Evolutionary conservation across 2,888 invertebrate species (phyloP).

Genomic region (Drosophila hawaiiensis): DNA sequence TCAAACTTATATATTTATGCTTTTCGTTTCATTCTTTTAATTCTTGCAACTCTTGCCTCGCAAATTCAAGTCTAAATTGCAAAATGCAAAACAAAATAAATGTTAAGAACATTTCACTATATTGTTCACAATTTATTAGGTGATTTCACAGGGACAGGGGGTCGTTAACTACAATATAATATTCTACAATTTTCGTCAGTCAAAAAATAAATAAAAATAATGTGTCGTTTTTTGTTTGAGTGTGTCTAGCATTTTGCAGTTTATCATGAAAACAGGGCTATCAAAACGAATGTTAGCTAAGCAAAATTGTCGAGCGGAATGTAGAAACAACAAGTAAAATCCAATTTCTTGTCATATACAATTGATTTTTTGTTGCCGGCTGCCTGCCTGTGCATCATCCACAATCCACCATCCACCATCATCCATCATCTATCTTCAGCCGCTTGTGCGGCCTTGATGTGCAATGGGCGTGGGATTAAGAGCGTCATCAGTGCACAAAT

Average conservation of each 20-base stretch:
- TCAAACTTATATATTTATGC: neutral
- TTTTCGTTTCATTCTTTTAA: neutral
- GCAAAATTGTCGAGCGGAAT: neutral
- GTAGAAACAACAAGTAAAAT: neutral
- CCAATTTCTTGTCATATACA: neutral
- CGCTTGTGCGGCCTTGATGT: slow-evolving; percentile 2
- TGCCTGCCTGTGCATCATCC: neutral
- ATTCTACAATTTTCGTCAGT: neutral
- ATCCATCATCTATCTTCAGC: neutral
- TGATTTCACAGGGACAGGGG: neutral
- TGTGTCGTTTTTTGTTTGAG: neutral
- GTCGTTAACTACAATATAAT: neutral
- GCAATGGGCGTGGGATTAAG: neutral
- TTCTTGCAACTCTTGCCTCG: neutral
- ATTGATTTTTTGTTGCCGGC: neutral
- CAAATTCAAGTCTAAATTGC: neutral
- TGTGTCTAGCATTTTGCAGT: neutral
- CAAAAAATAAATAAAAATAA: neutral
- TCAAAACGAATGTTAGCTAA: neutral
- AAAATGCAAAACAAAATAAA: neutral
- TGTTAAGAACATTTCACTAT: neutral
- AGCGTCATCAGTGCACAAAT: slow-evolving; percentile 11
- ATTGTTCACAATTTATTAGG: neutral
- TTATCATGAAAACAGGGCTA: neutral
- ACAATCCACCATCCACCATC: neutral